Base-by-base conservation (phyloP, 2,113 vertebrate species). In the Oostethus manadensis region DNA sequence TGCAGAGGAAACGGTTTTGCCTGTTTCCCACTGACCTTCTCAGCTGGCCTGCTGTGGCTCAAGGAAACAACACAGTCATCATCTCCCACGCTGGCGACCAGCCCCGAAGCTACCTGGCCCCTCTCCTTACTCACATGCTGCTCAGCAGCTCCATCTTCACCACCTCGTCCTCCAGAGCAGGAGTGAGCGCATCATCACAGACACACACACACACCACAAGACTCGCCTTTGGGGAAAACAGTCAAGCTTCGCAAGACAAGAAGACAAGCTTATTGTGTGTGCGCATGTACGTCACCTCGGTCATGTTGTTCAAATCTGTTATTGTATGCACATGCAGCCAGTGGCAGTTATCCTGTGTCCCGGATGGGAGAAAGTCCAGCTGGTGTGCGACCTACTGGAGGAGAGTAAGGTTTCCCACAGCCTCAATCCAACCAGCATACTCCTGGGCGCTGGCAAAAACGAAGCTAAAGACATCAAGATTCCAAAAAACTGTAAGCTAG, bases 301-400 rank as follows among this genome's bases (percentile, higher is more conserved):
- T 48, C 46, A n/a, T 48, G 17, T 50, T 20, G 10, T 21, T 50
- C 38, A 14, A 20, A n/a, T 14, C 16, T 23, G 2, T 22, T 8
- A n/a, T 16, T 64, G 18, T 56, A 10, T 26, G 20, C 23, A 18
- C 21, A 6, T 59, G 1, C 81, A 99, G 96, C 94, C 95, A 1
- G 40, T 93, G 22, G 93, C 88, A 0, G 85, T 97, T 62, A 82
- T 99, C 57, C 69, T 98, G 26, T 98, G 95, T 81, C 92, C 91
- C 0, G 88, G 92, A 22, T 94, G 93, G 93, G 90, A 90, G 84
- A 97, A 93, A 71, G 94, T 91, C 29, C 91, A 93, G 10, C 60
- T 51, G n/a, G 86, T 94, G 50, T 92, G 88, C 53, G 89, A 92
- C 18, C 64, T 92, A 1, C 77, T 99, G 76, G 81, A 90, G 55